phyloP scores from a whole-genome alignment of 2,797 vertebrate species.

The Aphelocoma californica region DNA sequence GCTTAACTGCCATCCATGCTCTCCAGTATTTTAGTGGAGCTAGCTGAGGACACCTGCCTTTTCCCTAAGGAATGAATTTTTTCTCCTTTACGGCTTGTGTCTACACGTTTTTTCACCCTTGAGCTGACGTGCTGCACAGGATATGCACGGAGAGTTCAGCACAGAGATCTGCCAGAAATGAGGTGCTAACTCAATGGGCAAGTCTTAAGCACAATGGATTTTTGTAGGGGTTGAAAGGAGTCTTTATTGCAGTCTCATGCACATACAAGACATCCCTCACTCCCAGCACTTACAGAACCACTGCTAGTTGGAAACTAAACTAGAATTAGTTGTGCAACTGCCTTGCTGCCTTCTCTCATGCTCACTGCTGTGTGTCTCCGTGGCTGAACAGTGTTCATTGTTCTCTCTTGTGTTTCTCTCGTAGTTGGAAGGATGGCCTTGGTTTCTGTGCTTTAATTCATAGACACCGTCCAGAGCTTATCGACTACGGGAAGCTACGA shows the following conservation, averaged over 20 bases:
- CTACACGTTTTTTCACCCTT: neutral
- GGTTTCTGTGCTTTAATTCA: constrained; percentile 99
- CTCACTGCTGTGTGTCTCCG: neutral
- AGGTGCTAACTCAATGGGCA: neutral
- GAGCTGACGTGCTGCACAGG: neutral
- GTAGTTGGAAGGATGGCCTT: constrained; percentile 97
- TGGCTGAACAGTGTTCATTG: constrained; percentile 1
- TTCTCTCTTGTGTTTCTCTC: neutral
- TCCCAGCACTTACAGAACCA: neutral
- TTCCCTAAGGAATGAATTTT: neutral
- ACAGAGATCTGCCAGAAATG: neutral
- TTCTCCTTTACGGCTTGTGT: neutral
- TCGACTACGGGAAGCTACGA: constrained; percentile 95
- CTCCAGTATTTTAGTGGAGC: neutral
- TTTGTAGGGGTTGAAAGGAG: neutral
- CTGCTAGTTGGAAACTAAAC: neutral
- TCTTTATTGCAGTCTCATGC: neutral
- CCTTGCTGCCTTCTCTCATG: neutral
- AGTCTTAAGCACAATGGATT: neutral
- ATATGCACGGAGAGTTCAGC: neutral
- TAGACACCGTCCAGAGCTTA: constrained; percentile 97
- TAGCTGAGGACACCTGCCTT: neutral
- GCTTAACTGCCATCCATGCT: neutral
- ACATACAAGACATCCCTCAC: neutral
- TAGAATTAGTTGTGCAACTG: neutral